Evolutionary conservation across 2,888 invertebrate genomes (phyloP), one percentile per base, ranked within the genome.

Genomic region (Halictus quadricinctus): DNA sequence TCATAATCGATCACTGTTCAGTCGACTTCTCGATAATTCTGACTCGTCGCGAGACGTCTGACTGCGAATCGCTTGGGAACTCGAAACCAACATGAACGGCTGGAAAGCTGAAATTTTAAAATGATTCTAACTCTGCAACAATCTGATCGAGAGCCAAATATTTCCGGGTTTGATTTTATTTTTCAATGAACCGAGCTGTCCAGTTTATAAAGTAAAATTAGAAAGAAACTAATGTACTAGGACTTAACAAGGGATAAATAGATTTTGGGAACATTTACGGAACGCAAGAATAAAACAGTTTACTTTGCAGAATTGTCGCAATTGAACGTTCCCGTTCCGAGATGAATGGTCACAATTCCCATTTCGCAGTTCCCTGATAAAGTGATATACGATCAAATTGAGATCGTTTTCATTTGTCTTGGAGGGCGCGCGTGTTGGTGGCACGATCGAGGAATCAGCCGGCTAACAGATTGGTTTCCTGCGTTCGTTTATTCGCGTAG

Each of bases 391-490:
- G 25, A 25, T 64, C 60, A 15, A 64, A 64, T 64, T 29, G 60
- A n/a, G 25, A 64, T 64, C 15, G 60, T 64, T 29, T 29, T n/a
- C 21, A 64, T 64, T 29, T 25, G 25, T 60, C 60, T 8, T 54
- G 54, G 54, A 21, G 54, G 8, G 10, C 8, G 25, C 29, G 60
- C 60, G 15, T 15, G 60, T 60, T 29, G 29, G 60, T 64, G 60
- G 15, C 60, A 15, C 29, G 60, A 64, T 64, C 60, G 60, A 64
- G 46, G 72, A 43, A 46, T 46, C 25, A 72, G 60, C 60, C 25
- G 29, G 25, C 25, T 64, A 64, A 64, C 60, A 25, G 60, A 64
- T 64, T 64, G 60, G 25, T 64, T 64, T 64, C 60, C 60, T 64
- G 25, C 25, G 25, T 15, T 25, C 60, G 25, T 64, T 64, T 64